A percentile compares a stretch with the other conserved stretches of the same genome.
phyloP scores from a whole-genome alignment of 1,140 invertebrate species.

The Heliconius hermathena region DNA sequence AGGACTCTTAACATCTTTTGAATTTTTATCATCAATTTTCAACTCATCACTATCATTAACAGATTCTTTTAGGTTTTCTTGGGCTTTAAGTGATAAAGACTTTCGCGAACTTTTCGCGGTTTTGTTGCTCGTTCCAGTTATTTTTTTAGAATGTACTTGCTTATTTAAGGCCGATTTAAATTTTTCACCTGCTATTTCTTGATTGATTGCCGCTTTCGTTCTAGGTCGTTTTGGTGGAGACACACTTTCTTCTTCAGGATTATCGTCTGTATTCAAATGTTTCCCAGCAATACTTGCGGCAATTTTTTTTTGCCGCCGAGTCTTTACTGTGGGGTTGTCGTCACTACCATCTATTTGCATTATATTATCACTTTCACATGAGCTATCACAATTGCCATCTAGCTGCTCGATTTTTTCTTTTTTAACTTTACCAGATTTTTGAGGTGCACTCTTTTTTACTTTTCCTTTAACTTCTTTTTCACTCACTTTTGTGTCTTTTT shows the following conservation, averaged over 20 bases:
- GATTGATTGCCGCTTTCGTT: constrained; percentile 32
- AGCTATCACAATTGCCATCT: constrained; percentile 81
- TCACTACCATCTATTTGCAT: constrained; percentile 68
- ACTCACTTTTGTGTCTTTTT: constrained; percentile 48
- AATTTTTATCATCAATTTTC: not conserved
- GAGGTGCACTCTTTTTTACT: not conserved
- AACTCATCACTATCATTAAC: not conserved
- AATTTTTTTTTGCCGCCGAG: constrained; percentile 42
- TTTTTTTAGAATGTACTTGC: constrained; percentile 1
- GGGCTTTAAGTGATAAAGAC: constrained; percentile 16
- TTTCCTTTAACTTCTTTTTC: constrained; percentile 47
- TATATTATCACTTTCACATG: constrained; percentile 52
- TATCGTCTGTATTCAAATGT: constrained; percentile 38
- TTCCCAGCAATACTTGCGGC: constrained; percentile 32
- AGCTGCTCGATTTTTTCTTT: constrained; percentile 77
- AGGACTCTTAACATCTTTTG: not conserved
- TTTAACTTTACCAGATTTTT: constrained; percentile 35
- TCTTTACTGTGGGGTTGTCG: constrained; percentile 43
- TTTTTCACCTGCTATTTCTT: not conserved
- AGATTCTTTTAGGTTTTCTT: constrained; percentile 18
- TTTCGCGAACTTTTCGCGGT: constrained; percentile 20
- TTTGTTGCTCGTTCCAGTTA: not conserved
- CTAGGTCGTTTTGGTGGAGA: constrained; percentile 64
- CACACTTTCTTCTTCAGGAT: constrained; percentile 52
- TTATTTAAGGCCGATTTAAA: not conserved